Conservation (phyloP, 2,113 vertebrate species). For the Prunella himalayana region DNA sequence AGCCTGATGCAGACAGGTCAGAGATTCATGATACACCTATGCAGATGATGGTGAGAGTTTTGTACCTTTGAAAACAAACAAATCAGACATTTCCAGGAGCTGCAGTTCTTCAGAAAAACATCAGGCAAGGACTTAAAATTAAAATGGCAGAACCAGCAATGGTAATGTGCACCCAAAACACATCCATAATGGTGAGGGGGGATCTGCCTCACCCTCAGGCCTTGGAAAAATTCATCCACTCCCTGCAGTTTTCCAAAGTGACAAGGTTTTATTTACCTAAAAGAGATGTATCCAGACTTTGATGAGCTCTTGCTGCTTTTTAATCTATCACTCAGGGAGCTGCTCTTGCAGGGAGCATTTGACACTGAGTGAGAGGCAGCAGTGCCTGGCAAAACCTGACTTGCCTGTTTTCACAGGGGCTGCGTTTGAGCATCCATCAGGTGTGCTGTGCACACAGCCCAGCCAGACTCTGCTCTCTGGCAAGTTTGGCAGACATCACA, state of each 20-base stretch:
- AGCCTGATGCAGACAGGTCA: neutral
- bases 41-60: neutral
- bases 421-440: neutral
- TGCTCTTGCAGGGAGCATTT: neutral
- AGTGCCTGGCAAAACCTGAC: neutral
- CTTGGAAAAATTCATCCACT: neutral
- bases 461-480: neutral
- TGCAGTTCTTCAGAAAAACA: neutral
- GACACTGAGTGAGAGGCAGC: neutral
- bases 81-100: neutral
- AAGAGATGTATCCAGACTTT: neutral
- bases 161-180: neutral
- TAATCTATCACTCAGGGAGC: neutral
- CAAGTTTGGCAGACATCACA: neutral
- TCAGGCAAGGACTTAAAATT: neutral
- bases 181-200: rapidly evolving
- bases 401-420: neutral
- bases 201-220: neutral
- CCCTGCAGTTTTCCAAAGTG: neutral
- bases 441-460: neutral
- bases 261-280: neutral
- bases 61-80: neutral
- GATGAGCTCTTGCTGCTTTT: neutral
- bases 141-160: neutral
- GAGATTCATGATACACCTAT: neutral